Evolutionary conservation across 2,888 invertebrate genomes (phyloP), one percentile per base, ranked within the genome.

Genomic region (Alsophila aescularia): DNA sequence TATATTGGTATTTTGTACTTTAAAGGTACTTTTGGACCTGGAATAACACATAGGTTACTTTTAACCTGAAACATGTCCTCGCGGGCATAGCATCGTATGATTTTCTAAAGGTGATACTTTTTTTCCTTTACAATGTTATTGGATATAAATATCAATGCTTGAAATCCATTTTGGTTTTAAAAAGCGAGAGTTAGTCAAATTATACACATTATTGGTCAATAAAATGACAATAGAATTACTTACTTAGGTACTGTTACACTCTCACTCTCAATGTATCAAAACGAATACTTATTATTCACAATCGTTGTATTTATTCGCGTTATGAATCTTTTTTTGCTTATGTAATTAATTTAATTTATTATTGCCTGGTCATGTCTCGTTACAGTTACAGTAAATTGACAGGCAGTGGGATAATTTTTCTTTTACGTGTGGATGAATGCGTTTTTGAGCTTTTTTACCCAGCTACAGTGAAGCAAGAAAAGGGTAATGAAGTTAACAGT

Each of bases 231-330:
- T 18, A 34, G 16, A 34, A 53, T 42, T 24, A 47, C 16, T 12
- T n/a, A n/a, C n/a, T n/a, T n/a, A n/a, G n/a, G 16, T 15, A 34
- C 35, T 40, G 34, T 52, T 52, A 41, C 14, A 35, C 18, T 29
- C 45, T 44, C n/a, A 24, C 15, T 47, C 14, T 35, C 34, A 54
- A 41, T 44, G 39, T 41, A 45, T 50, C 54, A 40, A 44, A 49
- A 34, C 40, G 31, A 4, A 16, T 49, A 29, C 18, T 35, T 37
- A 48, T 32, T 53, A 53, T 53, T 45, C 45, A 35, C 24, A 45
- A 45, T 39, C 9, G 31, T 14, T 24, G 15, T 12, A 41, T 12
- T 36, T 29, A 14, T 43, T 31, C 24, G 41, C 16, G 16, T 48
- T n/a, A 18, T 21, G 42, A 18, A 45, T 49, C 34, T 39, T 15